Evolutionary conservation across 2,888 invertebrate species (phyloP), one percentile per base, ranked within the genome.

Genomic region (Malthinus flaveolus): DNA sequence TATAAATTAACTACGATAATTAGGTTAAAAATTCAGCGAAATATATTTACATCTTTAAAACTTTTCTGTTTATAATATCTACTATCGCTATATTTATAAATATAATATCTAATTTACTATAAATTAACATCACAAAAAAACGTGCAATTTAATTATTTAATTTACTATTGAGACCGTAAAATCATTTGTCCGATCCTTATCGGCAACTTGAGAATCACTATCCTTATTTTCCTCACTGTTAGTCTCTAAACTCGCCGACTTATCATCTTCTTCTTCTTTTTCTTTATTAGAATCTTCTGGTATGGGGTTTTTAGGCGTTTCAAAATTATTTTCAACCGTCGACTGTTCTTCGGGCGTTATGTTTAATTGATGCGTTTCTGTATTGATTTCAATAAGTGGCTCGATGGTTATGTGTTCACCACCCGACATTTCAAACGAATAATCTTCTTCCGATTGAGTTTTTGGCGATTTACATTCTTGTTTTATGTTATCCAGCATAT

Each of bases 381-480:
- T 62, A n/a, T 57, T 63, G 36, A 68, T 67, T 58, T 68, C 68
- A n/a, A 68, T 63, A 8, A 68, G 52, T 6, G 68, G 68, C 46
- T 68, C 68, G 3, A 68, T 62, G 3, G 64, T 32, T 12, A 56
- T 49, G 23, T 46, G 56, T 32, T 56, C 55, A 7, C 50, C 56
- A 7, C 33, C 31, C 9, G 12, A 11, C 23, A 39, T 44, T 13
- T 49, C n/a, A 0, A 47, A 13, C 7, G 37, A 52, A 32, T 44
- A 32, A 10, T 58, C 58, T 7, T 11, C 23, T 44, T 52, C 49
- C 13, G 12, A 32, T 12, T 10, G 10, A 80, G 81, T 66, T 82
- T 81, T 77, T 82, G 82, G 75, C 5, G 49, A 46, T 32, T 44
- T 62, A 32, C 48, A 48, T 53, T 48, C 46, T 37, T 47, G 32